Conservation (phyloP, 2,113 vertebrate species). For the Poecile atricapillus region DNA sequence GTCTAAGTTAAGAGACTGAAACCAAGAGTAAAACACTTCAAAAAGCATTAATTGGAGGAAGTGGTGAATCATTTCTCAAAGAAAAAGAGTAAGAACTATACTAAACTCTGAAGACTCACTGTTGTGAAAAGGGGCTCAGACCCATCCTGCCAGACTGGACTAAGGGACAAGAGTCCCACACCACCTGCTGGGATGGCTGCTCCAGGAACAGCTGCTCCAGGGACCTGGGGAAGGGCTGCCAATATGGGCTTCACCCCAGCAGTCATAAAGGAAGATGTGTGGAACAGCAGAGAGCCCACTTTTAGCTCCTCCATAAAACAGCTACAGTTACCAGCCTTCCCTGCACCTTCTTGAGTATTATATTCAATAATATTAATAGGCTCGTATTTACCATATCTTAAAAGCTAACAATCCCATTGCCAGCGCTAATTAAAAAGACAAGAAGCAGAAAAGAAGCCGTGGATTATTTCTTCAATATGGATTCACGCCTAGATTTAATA, state of each 20-base stretch:
- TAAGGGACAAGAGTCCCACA: constrained; percentile 55
- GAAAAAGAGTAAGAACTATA: constrained; percentile 30
- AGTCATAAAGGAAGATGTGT: constrained; percentile 66
- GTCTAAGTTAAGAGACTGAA: constrained; percentile 54
- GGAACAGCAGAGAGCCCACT: constrained; percentile 65
- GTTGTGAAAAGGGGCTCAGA: constrained; percentile 36
- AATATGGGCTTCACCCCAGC: constrained; percentile 39
- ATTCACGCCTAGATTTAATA: constrained; percentile 46
- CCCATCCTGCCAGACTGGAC: constrained; percentile 52
- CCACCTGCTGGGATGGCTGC: constrained; percentile 63
- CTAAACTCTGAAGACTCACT: neutral
- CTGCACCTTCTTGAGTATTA: constrained; percentile 51
- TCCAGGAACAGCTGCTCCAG: constrained; percentile 66
- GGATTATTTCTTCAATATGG: constrained; percentile 25
- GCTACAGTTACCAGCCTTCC: constrained; percentile 69
- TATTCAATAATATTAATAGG: constrained; percentile 49
- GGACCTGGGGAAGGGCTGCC: constrained; percentile 66
- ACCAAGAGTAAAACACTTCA: constrained; percentile 46
- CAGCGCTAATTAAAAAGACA: constrained; percentile 40
- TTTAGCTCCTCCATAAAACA: constrained; percentile 63
- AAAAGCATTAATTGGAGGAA: constrained; percentile 34
- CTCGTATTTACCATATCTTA: constrained; percentile 52
- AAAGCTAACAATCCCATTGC: constrained; percentile 51
- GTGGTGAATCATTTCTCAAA: constrained; percentile 27
- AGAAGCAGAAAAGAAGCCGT: constrained; percentile 19